Evolutionary conservation across 2,888 invertebrate species (phyloP), one percentile per base, ranked within the genome.

Genomic region (Desoria tigrina): DNA sequence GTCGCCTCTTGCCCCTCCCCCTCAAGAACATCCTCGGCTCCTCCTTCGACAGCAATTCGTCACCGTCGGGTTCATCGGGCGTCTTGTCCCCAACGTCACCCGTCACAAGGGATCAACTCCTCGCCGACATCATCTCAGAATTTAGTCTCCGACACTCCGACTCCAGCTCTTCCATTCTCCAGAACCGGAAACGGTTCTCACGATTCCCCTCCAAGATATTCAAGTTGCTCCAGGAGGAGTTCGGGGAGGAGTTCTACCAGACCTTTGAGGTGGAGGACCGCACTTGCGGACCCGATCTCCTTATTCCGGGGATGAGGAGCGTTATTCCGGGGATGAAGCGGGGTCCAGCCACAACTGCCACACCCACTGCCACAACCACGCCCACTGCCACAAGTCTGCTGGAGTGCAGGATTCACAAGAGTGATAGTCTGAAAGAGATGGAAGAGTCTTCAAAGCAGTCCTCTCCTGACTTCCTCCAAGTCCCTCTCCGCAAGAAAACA

Each of bases 131-230:
- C 27, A 74, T 76, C 54, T 72, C 74, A 56, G 73, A 76, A 66
- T 76, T 74, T 72, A 74, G 74, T 61, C 59, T 69, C 18, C 61
- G 76, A 45, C 45, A 45, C 16, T n/a, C 6, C 6, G 45, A 45
- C 1, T 70, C 70, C 56, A 66, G 68, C 50, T 61, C 63, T 2
- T 45, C 64, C 42, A 65, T 62, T 2, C 45, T 45, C 6, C 4
- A 45, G 21, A 45, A 21, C 16, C 45, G 45, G 18, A 63, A 42
- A 24, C 59, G 63, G 49, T 60, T 63, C 50, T 61, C 66, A 18
- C 71, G 66, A 57, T 76, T 76, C 68, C 76, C 76, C 3, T 76
- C 76, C 9, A 76, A 76, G 69, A 73, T 76, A 42, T 76, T 76
- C 65, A 76, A 76, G 65, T 61, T 75, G 27, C 70, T 76, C 18